Evolutionary conservation across 1,140 invertebrate species (phyloP), one percentile per base, ranked within the genome.

Genomic region (Aphelinus atriplicis): DNA sequence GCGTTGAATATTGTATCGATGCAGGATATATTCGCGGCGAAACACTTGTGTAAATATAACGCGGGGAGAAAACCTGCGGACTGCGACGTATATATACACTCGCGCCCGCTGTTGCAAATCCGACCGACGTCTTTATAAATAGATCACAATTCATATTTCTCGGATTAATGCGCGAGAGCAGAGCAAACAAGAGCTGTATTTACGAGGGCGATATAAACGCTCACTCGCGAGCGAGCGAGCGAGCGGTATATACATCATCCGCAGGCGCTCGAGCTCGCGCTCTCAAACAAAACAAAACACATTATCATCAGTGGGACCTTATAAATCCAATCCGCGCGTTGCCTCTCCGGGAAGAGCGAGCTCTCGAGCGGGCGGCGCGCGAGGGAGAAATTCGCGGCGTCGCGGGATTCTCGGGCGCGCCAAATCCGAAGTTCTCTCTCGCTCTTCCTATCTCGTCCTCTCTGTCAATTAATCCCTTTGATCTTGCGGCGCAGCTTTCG

Each of bases 121-220:
- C 60, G 67, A 73, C 60, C 61, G 67, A 64, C 43, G 9, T 56
- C 56, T 53, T 67, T 61, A 56, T 56, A 69, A 74, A 74, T 74
- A 74, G 56, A 73, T 60, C 72, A 50, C 68, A 71, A 76, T 76
- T 67, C 68, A 76, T 67, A 72, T 61, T 64, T 67, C 60, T 61
- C 69, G 57, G 46, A 56, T n/a, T n/a, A 66, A 50, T 1, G 45
- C n/a, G 60, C 26, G 9, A 53, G 51, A 9, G 43, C 3, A 48
- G 26, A 53, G 26, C 65, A 73, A 67, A 67, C 71, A 62, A 73
- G 57, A 60, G 42, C 47, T 55, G 47, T 67, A 53, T 73, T 73
- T 73, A 67, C 72, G 65, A 73, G 10, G 57, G 57, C 56, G 58
- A 73, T 67, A 62, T 67, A 61, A 72, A 58, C 3, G 71, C 50